Base-by-base conservation (phyloP, 2,888 invertebrate species). In the Aleiodes testaceus region DNA sequence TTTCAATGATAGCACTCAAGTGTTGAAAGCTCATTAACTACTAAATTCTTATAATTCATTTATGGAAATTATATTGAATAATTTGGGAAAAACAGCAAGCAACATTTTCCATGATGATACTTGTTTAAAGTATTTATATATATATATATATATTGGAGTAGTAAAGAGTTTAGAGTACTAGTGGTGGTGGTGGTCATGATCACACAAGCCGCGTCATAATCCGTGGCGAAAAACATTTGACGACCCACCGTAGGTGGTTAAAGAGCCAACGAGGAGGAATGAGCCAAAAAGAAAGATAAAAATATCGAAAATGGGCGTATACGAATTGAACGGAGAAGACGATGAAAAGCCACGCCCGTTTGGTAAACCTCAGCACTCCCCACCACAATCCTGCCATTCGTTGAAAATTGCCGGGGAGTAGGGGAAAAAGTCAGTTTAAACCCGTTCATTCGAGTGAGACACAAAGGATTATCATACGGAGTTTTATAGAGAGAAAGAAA, bases 151-250 rank as follows among this genome's bases (percentile, higher is more conserved):
- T 9, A 5, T 44, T 44, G 12, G 44, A 14, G 12, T 14, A 12
- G 12, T 20, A 45, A 49, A 70, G 74, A 67, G 74, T 73, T 71
- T 65, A 61, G 36, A 66, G 66, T 79, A 80, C 79, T 80, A n/a
- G n/a, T n/a, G n/a, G 1, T 26, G 81, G 83, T 82, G 86, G 83
- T 82, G 85, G 83, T 87, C 84, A 84, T 87, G 86, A 87, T 87
- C 87, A 85, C 86, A 82, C 86, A 86, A 85, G 82, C 82, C 86
- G 87, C 86, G 87, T 87, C 86, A 87, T 87, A 87, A 87, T 87
- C 87, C 84, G 85, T 82, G 86, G 83, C 84, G 85, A 86, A 87
- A 87, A 86, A 87, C 87, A 83, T 86, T 87, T 85, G 85, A 85
- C 83, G 85, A 85, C 82, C 73, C 71, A 75, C 36, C 71, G 75